Conservation (phyloP, 1,140 invertebrate genomes). For the Lordiphosa mommai region DNA sequence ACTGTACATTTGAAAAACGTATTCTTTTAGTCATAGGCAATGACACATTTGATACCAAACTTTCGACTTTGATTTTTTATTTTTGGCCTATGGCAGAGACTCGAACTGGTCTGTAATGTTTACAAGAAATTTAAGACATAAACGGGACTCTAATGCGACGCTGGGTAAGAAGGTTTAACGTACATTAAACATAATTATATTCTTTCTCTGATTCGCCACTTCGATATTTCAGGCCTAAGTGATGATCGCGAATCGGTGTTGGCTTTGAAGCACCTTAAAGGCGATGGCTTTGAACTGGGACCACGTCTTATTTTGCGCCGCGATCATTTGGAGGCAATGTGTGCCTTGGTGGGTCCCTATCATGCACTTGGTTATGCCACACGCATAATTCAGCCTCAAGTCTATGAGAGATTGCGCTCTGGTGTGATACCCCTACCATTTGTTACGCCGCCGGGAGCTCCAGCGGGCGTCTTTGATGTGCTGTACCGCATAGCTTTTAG, state of each 20-base stretch:
- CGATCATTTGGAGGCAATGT: conserved; percentile 64
- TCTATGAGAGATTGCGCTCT: conserved; percentile 36
- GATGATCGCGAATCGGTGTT: conserved; percentile 48
- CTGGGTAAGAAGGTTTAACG: too few relatives aligned
- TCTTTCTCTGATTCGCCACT: neutral
- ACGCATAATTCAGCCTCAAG: conserved; percentile 43
- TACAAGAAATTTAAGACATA: too few relatives aligned
- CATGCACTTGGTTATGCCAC: conserved; percentile 67
- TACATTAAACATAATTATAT: too few relatives aligned
- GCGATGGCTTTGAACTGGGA: conserved; percentile 54
- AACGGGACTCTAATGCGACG: too few relatives aligned
- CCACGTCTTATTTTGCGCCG: conserved; percentile 49
- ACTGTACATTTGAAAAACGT: too few relatives aligned
- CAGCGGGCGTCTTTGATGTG: conserved; percentile 25
- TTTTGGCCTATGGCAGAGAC: too few relatives aligned
- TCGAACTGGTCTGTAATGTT: too few relatives aligned
- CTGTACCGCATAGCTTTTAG: conserved; percentile 60
- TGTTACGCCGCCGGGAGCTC: conserved; percentile 1
- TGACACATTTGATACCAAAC: too few relatives aligned
- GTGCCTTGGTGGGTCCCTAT: conserved; percentile 46
- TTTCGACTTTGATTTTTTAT: too few relatives aligned
- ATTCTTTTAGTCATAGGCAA: too few relatives aligned
- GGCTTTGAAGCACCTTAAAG: conserved; percentile 62
- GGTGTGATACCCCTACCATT: conserved; percentile 51
- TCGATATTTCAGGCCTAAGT: conserved; percentile 25